Base-by-base conservation (phyloP, 2,797 vertebrate species). In the Rhabdomys pumilio region DNA sequence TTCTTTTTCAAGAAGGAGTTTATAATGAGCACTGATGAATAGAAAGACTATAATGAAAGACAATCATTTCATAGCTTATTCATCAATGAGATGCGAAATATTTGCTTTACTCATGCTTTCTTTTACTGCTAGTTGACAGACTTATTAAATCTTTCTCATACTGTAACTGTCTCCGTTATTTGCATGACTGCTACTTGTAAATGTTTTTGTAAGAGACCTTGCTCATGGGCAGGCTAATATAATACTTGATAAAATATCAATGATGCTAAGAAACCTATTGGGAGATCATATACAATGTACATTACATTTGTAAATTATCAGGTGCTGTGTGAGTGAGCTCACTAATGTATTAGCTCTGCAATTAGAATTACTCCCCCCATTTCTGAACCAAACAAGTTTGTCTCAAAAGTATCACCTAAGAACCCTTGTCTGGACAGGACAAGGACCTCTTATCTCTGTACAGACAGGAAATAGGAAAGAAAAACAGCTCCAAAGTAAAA, bases 31-130 rank as follows among this genome's bases (percentile, higher is more conserved):
- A 11, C 50, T 44, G 44, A 90, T 90, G 9, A 82, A 8, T 86
- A 93, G 83, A 75, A 31, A 96, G 95, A 83, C 57, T 83, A 8
- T 34, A 94, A 90, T 90, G n/a, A 92, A 88, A 91, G 69, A 79
- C 2, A 47, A 22, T 24, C 53, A 22, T 82, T 91, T 93, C 84
- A 95, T 93, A 95, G 41, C 17, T 61, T 31, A 93, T 75, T 38
- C n/a, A 85, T 92, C 5, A 61, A 55, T 63, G 29, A 3, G 55
- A n/a, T 93, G 13, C 57, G 67, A 79, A 84, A 94, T 96, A 86
- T 94, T 92, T 95, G 44, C 93, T 94, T 85, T 85, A 79, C 11
- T 8, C 2, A n/a, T 47, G 61, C 61, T 93, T 88, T 82, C 38
- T 22, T 93, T 95, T 95, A 90, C 83, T 77, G 53, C 12, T 47